Evolutionary conservation across 2,797 vertebrate genomes (phyloP), one percentile per base, ranked within the genome.

Genomic region (Mus caroli): DNA sequence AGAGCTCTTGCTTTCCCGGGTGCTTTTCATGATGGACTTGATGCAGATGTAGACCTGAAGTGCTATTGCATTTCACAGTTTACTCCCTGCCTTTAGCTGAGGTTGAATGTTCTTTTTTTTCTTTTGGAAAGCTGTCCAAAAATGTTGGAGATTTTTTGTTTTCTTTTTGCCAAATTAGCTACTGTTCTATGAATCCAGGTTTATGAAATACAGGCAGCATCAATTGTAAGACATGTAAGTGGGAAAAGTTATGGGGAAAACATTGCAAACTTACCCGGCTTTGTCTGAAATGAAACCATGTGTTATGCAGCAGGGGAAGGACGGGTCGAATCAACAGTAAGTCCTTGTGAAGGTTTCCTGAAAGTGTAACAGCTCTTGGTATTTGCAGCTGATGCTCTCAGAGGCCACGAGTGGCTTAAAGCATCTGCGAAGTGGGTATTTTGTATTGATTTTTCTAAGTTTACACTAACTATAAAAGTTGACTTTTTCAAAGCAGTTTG

Each of bases 1-100:
- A 93, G 62, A 91, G 83, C 73, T 58, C 12, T 19, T 95, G 26
- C 52, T 94, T 97, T 98, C 87, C 54, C 20, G 50, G 97, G 69
- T 94, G 67, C 34, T 80, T 96, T 84, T 96, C 26, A 9, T 97
- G 71, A 40, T 91, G 79, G 31, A 93, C 76, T 96, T 92, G 52
- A 2, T 92, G n/a, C 46, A 93, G 71, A 64, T 80, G 79, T 88
- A 85, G 90, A 82, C 84, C 87, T 94, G 79, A 91, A 88, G 22
- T 78, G 52, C 58, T 80, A 31, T 56, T 76, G 69, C 60, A 67
- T 96, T 94, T 96, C 83, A 64, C 86, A 97, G 62, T 64, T 46
- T 91, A 37, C 62, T 43, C 52, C 64, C 64, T 94, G 75, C 50
- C 20, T 88, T 94, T 75, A 86, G 31, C 46, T 92, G 62, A 96